Evolutionary conservation across 1,140 invertebrate genomes (phyloP).

Genomic region (Chelonus insularis): DNA sequence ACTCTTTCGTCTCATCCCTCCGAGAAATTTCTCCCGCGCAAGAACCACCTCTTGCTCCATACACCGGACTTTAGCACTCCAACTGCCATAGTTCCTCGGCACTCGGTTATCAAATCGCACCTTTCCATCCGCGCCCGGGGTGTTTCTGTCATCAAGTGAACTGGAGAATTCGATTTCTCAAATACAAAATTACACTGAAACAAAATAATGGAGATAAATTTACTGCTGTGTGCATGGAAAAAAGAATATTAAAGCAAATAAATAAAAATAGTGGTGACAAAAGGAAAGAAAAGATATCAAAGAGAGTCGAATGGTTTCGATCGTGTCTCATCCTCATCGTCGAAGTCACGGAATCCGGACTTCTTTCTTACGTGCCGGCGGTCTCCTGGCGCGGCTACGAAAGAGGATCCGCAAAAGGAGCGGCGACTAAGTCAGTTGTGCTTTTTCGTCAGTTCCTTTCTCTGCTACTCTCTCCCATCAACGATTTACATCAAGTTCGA

Average conservation of each 20-base stretch:
- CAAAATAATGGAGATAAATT: too few relatives aligned
- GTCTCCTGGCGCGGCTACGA: slow-evolving; percentile 33
- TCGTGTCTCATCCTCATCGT: slow-evolving; percentile 36
- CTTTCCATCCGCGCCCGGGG: slow-evolving; percentile 28
- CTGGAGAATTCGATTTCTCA: too few relatives aligned
- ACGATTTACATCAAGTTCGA: slow-evolving; percentile 47
- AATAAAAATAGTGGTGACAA: neutral
- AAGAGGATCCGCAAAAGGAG: slow-evolving; percentile 43
- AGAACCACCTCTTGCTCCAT: neutral
- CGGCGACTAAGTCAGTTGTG: slow-evolving; percentile 32
- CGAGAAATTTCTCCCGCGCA: neutral
- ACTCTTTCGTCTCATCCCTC: too few relatives aligned
- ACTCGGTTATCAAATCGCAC: slow-evolving; percentile 52
- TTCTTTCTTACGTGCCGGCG: slow-evolving; percentile 47
- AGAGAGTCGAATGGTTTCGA: slow-evolving; percentile 35
- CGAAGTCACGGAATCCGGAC: slow-evolving; percentile 48
- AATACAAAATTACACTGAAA: too few relatives aligned
- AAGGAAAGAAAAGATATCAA: slow-evolving; percentile 24
- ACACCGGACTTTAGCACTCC: too few relatives aligned
- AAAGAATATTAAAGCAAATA: slow-evolving; percentile 1
- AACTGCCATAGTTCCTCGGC: slow-evolving; percentile 42
- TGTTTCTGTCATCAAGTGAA: slow-evolving; percentile 22
- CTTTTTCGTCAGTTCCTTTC: neutral
- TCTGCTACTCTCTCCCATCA: neutral
- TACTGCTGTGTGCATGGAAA: neutral